phyloP scores from a whole-genome alignment of 2,113 vertebrate genomes.

The Pachypanchax playfairii region DNA sequence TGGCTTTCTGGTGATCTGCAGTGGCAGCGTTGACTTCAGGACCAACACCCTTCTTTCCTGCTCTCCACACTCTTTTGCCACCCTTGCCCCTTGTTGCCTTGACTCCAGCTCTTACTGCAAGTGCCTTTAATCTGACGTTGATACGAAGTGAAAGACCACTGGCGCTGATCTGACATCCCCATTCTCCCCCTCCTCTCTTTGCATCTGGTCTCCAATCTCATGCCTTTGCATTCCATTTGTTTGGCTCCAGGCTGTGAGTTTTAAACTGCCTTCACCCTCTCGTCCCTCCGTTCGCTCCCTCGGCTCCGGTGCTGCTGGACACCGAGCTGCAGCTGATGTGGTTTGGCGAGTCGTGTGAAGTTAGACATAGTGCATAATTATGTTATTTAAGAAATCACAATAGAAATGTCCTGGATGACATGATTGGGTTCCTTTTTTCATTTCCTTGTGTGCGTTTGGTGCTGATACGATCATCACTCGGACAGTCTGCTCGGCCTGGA shows the following conservation, averaged over 20 bases:
- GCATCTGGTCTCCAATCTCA: slow-evolving; percentile 56
- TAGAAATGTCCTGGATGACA: slow-evolving; percentile 59
- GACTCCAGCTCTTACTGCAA: slow-evolving; percentile 45
- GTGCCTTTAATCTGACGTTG: slow-evolving; percentile 64
- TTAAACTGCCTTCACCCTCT: slow-evolving; percentile 4
- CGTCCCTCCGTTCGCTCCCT: slow-evolving; percentile 4
- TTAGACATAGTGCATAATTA: slow-evolving; percentile 74
- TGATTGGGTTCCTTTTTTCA: slow-evolving; percentile 30
- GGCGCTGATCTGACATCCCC: slow-evolving; percentile 60
- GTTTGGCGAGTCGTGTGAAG: slow-evolving; percentile 58
- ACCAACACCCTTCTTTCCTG: slow-evolving; percentile 50
- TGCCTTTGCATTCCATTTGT: slow-evolving; percentile 60
- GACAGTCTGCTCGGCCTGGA: too few relatives aligned
- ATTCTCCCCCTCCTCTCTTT: slow-evolving; percentile 30
- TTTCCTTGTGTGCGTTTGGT: slow-evolving; percentile 42
- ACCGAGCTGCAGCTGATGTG: slow-evolving; percentile 61
- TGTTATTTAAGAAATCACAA: slow-evolving; percentile 71
- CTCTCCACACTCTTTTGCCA: slow-evolving; percentile 49
- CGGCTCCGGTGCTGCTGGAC: slow-evolving; percentile 23
- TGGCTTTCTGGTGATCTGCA: slow-evolving; percentile 26
- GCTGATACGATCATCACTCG: slow-evolving; percentile 58
- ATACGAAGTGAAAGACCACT: slow-evolving; percentile 72
- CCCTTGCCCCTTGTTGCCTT: slow-evolving; percentile 47
- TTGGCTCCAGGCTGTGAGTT: slow-evolving; percentile 53
- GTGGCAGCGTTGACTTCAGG: slow-evolving; percentile 45